Evolutionary conservation across 1,140 invertebrate species (phyloP).

Genomic region (Sycophila sp.): DNA sequence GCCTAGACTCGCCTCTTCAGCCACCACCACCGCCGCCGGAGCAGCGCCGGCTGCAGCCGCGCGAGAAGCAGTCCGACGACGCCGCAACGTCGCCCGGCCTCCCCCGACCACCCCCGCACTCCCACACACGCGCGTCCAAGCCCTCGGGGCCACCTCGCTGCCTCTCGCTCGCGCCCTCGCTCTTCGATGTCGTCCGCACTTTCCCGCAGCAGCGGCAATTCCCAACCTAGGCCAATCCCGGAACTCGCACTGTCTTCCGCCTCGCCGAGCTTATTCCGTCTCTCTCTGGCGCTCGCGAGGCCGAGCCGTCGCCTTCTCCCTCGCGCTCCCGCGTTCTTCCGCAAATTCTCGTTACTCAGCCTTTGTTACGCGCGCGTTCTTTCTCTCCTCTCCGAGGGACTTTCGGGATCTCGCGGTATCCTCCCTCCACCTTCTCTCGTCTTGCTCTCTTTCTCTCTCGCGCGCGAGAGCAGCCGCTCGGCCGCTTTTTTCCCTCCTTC

Average conservation of each 20-base stretch:
- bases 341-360: constrained; percentile 31
- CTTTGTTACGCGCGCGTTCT: constrained; percentile 6
- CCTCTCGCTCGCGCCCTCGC: constrained; percentile 23
- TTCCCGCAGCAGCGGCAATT: constrained; percentile 39
- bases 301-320: background rate
- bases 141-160: background rate
- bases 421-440: background rate
- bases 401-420: background rate
- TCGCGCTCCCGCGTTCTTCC: background rate
- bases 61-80: constrained; percentile 8
- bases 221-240: constrained; percentile 52
- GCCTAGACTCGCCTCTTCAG: background rate
- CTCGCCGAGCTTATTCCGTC: background rate
- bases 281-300: background rate
- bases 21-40: constrained; percentile 28
- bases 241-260: constrained; percentile 31
- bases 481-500: background rate
- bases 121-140: constrained; percentile 17
- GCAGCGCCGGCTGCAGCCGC: background rate
- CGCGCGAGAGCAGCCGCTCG: too few relatives aligned
- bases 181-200: constrained; percentile 47
- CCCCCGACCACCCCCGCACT: constrained; percentile 39
- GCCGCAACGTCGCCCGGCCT: constrained; percentile 36
- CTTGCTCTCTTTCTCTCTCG: background rate
- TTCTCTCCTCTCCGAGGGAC: background rate